A percentile compares a stretch with the other conserved stretches of the same genome.
phyloP scores from a whole-genome alignment of 2,888 invertebrate species.

The Melieria omissa region DNA sequence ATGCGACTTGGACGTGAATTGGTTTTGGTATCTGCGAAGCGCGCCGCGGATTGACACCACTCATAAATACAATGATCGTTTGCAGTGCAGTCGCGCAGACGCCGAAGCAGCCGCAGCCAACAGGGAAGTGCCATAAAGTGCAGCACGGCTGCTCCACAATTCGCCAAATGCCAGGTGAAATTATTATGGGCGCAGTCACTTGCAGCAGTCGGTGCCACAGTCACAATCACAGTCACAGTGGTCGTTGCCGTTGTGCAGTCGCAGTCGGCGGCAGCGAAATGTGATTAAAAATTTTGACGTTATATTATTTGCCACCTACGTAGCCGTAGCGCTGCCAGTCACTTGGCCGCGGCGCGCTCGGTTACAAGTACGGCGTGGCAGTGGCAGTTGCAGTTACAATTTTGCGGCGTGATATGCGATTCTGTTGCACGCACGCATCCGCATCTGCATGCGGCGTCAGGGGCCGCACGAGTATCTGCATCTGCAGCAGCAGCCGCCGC shows the following conservation, averaged over 20 bases:
- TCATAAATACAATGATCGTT: conserved; percentile 27
- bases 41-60: conserved; percentile 31
- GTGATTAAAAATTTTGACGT: conserved; percentile 47
- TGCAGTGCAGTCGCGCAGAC: background rate
- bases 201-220: background rate
- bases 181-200: background rate
- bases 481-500: background rate
- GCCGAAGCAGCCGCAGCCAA: background rate
- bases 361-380: background rate
- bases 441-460: background rate
- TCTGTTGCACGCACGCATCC: background rate
- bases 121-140: conserved; percentile 28
- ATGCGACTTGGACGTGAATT: conserved; percentile 16
- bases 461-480: background rate
- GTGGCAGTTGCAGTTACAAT: background rate
- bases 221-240: background rate
- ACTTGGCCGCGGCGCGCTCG: background rate
- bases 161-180: conserved; percentile 11
- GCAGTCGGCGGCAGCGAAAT: conserved; percentile 32
- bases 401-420: background rate
- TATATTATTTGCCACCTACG: conserved; percentile 55
- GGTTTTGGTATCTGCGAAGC: conserved; percentile 28
- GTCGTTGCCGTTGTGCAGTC: background rate
- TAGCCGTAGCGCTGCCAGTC: conserved; percentile 41
- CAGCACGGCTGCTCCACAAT: background rate